These are phyloP conservation scores for Copidosoma floridanum DNA, from an alignment of 1,140 invertebrate species.

Conservation along the genomic window DNA sequence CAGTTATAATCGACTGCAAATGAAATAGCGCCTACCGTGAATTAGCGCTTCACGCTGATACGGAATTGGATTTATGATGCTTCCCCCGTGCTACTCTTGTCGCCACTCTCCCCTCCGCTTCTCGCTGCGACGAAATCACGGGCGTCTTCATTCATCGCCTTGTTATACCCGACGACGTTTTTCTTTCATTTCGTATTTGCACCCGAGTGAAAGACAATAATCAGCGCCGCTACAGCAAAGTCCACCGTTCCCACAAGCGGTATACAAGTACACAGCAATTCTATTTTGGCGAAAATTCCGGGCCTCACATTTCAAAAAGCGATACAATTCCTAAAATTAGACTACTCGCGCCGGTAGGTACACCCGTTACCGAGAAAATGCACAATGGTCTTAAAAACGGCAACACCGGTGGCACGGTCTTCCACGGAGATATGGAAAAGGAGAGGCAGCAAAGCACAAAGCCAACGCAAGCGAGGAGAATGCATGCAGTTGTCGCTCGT, in stretches of 20 bases:
- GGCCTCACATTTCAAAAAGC: slow-evolving; percentile 1
- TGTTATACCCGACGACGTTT: too few relatives aligned
- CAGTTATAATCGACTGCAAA: slow-evolving; percentile 5
- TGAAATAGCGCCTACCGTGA: neutral
- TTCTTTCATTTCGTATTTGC: too few relatives aligned
- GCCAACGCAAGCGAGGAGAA: neutral
- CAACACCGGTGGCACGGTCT: neutral
- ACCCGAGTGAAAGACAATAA: too few relatives aligned
- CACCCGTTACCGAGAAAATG: slow-evolving; percentile 11
- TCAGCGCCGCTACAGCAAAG: too few relatives aligned
- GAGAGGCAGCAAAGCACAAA: slow-evolving; percentile 7
- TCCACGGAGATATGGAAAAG: neutral
- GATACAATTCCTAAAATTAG: slow-evolving; percentile 22
- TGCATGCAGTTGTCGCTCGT: neutral
- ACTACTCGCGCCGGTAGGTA: neutral
- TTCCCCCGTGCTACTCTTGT: too few relatives aligned
- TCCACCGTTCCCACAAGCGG: too few relatives aligned
- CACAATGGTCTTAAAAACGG: slow-evolving; percentile 20
- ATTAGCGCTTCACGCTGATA: neutral
- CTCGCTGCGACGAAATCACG: too few relatives aligned
- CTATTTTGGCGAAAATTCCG: neutral
- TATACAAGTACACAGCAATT: too few relatives aligned
- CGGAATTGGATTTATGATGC: too few relatives aligned
- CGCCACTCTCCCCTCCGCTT: too few relatives aligned
- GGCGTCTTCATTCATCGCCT: too few relatives aligned